Evolutionary conservation across 1,140 invertebrate genomes (phyloP).

Genomic region (Pomacea maculata): DNA sequence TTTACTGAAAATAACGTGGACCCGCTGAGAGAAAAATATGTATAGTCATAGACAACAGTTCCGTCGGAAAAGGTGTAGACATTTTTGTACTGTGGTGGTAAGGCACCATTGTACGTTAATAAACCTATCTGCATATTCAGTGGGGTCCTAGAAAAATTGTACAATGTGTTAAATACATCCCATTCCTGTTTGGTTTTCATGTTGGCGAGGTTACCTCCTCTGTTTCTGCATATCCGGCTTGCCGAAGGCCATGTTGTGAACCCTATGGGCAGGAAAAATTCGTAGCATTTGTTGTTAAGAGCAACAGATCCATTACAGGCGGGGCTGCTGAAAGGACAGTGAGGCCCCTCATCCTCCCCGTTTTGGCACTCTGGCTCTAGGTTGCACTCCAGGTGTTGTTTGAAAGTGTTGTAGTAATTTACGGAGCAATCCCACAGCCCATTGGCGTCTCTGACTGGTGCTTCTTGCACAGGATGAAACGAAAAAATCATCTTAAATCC

Average conservation of each 20-base stretch:
- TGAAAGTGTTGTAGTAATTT: neutral
- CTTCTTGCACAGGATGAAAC: neutral
- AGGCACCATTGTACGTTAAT: too few species aligned
- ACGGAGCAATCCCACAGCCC: neutral
- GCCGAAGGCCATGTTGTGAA: neutral
- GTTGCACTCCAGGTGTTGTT: neutral
- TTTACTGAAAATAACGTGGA: too few species aligned
- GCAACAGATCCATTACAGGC: neutral
- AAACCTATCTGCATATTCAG: neutral
- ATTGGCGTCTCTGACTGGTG: neutral
- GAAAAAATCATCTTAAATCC: neutral
- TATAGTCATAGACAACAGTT: too few species aligned
- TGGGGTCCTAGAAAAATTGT: neutral
- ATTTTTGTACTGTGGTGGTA: too few species aligned
- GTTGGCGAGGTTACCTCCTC: neutral
- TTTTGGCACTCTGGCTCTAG: neutral
- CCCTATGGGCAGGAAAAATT: neutral
- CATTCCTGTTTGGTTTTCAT: neutral
- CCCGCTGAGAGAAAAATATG: too few species aligned
- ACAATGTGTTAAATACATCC: neutral
- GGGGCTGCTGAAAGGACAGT: neutral
- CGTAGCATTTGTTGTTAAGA: neutral
- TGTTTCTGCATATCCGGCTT: neutral
- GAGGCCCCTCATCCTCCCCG: neutral
- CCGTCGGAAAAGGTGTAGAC: too few species aligned